A percentile compares a stretch with the other conserved stretches of the same genome.
Evolutionary conservation across 2,797 vertebrate species (phyloP).

Genomic region (Enteromius radiatus): DNA sequence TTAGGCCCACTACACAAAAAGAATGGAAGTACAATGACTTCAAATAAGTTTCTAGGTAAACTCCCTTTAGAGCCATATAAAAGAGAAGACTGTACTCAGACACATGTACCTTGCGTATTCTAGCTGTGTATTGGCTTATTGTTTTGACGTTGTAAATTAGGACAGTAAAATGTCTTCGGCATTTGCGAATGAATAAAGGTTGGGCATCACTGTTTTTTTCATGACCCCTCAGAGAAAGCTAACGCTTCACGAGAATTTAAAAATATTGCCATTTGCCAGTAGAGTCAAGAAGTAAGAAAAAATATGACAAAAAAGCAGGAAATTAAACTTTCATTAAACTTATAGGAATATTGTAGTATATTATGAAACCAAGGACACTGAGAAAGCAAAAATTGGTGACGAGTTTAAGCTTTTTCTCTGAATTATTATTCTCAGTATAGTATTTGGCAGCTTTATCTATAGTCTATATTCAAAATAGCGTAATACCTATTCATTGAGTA

Average conservation of each 20-base stretch:
- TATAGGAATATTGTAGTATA: background rate
- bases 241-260: constrained; percentile 34
- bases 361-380: background rate
- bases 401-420: background rate
- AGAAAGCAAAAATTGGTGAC: background rate
- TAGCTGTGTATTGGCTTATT: constrained; percentile 77
- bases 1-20: constrained; percentile 77
- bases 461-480: background rate
- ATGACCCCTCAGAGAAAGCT: constrained; percentile 56
- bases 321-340: background rate
- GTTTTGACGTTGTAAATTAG: constrained; percentile 73
- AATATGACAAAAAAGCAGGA: background rate
- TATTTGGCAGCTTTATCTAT: background rate
- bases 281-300: background rate
- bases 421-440: background rate
- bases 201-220: constrained; percentile 55
- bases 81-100: constrained; percentile 63
- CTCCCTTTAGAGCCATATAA: constrained; percentile 71
- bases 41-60: constrained; percentile 83
- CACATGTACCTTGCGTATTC: constrained; percentile 78
- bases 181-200: constrained; percentile 67
- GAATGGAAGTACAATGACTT: constrained; percentile 80
- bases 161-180: constrained; percentile 68
- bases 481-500: background rate
- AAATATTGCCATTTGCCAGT: constrained; percentile 31